Evolutionary conservation across 2,797 vertebrate genomes (phyloP).

Genomic region (Bovichtus variegatus): DNA sequence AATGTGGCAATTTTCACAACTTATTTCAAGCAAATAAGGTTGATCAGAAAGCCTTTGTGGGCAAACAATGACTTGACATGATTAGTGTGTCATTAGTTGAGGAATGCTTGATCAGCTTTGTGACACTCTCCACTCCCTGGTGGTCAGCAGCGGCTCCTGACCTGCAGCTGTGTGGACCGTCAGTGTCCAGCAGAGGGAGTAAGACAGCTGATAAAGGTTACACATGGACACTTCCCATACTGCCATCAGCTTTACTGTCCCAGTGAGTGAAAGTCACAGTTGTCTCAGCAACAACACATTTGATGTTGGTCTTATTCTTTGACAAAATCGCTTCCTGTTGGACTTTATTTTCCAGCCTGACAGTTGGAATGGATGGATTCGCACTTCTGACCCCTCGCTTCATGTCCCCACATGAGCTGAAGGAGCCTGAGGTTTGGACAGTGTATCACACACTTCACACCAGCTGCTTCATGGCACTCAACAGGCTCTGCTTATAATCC

Average conservation of each 20-base stretch:
- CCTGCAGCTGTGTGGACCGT: slow-evolving; percentile 40
- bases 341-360: background rate
- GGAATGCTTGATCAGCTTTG: background rate
- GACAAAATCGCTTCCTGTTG: background rate
- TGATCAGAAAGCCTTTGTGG: too few relatives aligned
- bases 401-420: background rate
- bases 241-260: background rate
- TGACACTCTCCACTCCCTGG: background rate
- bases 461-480: background rate
- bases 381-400: background rate
- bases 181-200: slow-evolving; percentile 74
- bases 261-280: background rate
- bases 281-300: background rate
- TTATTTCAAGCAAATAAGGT: background rate
- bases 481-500: background rate
- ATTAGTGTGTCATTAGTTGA: background rate
- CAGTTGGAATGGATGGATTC: background rate
- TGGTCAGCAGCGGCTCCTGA: slow-evolving; percentile 3
- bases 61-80: background rate
- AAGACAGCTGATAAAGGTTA: slow-evolving; percentile 48
- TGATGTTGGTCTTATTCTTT: background rate
- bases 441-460: background rate
- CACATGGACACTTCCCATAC: background rate
- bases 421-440: background rate
- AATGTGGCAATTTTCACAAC: background rate